A percentile compares a stretch with the other conserved stretches of the same genome.
phyloP scores from a whole-genome alignment of 2,888 invertebrate genomes.

The Coleophora deauratella region DNA sequence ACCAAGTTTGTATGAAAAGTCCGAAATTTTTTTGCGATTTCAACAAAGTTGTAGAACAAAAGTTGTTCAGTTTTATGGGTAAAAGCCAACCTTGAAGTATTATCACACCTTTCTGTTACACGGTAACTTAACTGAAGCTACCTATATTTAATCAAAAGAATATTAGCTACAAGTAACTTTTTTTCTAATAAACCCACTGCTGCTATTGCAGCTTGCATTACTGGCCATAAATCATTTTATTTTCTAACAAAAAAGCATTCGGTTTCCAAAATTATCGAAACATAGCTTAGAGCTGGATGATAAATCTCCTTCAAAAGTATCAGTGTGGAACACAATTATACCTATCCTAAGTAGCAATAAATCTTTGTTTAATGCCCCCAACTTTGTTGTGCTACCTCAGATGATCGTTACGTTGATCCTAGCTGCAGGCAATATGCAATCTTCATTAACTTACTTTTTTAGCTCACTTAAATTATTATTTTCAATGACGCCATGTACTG shows the following conservation, averaged over 20 bases:
- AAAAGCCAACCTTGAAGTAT: too few relatives aligned
- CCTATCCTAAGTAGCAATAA: slow-evolving; percentile 58
- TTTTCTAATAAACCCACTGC: slow-evolving; percentile 3
- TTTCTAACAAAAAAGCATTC: slow-evolving; percentile 17
- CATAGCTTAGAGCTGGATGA: slow-evolving; percentile 49
- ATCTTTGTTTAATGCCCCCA: slow-evolving; percentile 60
- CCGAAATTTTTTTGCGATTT: too few relatives aligned
- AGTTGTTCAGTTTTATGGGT: too few relatives aligned
- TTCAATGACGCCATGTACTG: too few relatives aligned
- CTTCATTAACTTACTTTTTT: slow-evolving; percentile 35
- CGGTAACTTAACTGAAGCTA: too few relatives aligned
- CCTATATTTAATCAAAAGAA: not conserved
- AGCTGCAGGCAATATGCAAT: slow-evolving; percentile 51
- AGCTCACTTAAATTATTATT: too few relatives aligned
- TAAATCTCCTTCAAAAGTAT: slow-evolving; percentile 63
- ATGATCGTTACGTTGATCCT: slow-evolving; percentile 53
- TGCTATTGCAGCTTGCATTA: not conserved
- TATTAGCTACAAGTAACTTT: not conserved
- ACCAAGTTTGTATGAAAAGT: too few relatives aligned
- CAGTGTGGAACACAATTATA: slow-evolving; percentile 48
- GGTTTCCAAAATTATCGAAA: slow-evolving; percentile 28
- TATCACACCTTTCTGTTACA: too few relatives aligned
- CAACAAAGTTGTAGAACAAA: too few relatives aligned
- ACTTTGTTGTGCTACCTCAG: slow-evolving; percentile 63
- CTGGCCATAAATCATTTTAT: slow-evolving; percentile 26